Base-by-base conservation (phyloP, 1,140 invertebrate genomes). In the Pseudomyrmex pallidus region DNA sequence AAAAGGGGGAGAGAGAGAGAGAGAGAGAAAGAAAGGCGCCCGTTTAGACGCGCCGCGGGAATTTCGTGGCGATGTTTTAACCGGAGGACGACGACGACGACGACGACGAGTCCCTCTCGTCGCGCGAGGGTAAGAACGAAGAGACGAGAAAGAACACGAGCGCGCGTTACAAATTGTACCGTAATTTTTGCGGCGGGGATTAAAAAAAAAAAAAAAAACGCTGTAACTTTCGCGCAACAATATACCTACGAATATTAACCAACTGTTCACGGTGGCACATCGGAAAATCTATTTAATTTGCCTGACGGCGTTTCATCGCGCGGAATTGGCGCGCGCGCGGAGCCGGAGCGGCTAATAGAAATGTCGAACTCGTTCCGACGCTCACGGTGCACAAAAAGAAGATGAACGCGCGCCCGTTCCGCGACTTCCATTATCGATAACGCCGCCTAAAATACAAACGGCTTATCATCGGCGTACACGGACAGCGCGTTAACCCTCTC, bases 391-490 rank as follows among this genome's bases (percentile, higher is more conserved):
- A 80, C 54, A 80, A 80, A 80, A 80, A 70, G 76, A 70, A 70
- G 76, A 70, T 48, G 44, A 72, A 68, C 64, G 76, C 35, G 13
- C 25, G 0, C 25, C 35, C 46, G 54, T 44, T 17, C 66, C 76
- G 66, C 76, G 66, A 80, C 76, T 72, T 80, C 76, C 76, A 80
- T 80, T 80, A 80, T 80, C 76, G 76, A 80, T 80, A 48, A 44
- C 76, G 66, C 54, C 20, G 54, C 54, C 76, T 70, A 72, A 80
- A 80, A 70, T 80, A 80, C 76, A 80, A 80, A 80, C 66, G 67
- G 76, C 76, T 80, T 80, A 80, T 80, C 76, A 80, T 70, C 64
- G 76, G 17, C 44, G 52, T 57, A 80, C 76, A 78, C 64, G 64
- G 52, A 13, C 35, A 50, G 64, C 44, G 76, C 44, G 76, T 70